Evolutionary conservation across 2,797 vertebrate genomes (phyloP).

Genomic region (Cottoperca gobio): DNA sequence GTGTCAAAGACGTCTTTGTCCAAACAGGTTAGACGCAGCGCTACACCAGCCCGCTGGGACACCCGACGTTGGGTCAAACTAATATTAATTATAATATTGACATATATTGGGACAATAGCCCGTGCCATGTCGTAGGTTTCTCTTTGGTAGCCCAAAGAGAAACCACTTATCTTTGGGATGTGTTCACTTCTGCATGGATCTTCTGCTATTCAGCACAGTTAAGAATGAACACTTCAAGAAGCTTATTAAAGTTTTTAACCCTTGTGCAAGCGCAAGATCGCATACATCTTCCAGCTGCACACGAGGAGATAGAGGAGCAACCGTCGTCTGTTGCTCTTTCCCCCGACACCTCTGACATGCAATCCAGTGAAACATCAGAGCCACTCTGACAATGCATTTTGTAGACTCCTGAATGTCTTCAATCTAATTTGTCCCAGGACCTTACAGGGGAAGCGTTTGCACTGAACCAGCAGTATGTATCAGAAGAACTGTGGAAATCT

Average conservation of each 20-base stretch:
- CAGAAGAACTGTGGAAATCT: not conserved
- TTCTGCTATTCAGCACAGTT: not conserved
- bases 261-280: not conserved
- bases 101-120: too few species aligned
- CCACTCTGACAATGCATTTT: not conserved
- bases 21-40: too few species aligned
- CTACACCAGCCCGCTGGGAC: too few species aligned
- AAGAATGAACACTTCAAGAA: not conserved
- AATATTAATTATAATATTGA: too few species aligned
- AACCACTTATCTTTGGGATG: not conserved
- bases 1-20: too few species aligned
- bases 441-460: not conserved
- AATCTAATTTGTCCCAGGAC: not conserved
- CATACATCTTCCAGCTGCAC: constrained; percentile 10
- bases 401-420: not conserved
- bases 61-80: too few species aligned
- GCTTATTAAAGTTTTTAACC: constrained; percentile 1
- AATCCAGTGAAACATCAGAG: constrained; percentile 1
- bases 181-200: not conserved
- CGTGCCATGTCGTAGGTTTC: too few species aligned
- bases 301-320: not conserved
- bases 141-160: not conserved
- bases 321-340: constrained; percentile 10
- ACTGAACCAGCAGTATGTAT: not conserved
- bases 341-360: not conserved